phyloP scores from a whole-genome alignment of 2,888 invertebrate genomes.

The Drosophila nr. fundita region DNA sequence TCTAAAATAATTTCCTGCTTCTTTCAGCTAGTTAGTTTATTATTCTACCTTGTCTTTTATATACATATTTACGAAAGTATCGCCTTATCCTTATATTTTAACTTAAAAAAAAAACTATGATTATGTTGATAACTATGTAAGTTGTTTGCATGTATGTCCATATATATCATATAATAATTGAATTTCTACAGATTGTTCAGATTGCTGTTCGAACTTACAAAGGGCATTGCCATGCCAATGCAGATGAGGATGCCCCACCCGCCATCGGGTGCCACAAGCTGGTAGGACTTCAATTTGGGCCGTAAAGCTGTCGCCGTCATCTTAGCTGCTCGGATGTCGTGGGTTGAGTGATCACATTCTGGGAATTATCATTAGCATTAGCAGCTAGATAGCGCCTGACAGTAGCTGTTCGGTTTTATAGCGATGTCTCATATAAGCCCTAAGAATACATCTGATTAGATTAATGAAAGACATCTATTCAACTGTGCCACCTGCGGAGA shows the following conservation, averaged over 20 bases:
- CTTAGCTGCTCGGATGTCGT: slow-evolving; percentile 42
- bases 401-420: slow-evolving; percentile 28
- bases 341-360: slow-evolving; percentile 35
- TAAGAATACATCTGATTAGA: slow-evolving; percentile 11
- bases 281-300: slow-evolving; percentile 41
- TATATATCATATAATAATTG: neutral
- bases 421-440: slow-evolving; percentile 5
- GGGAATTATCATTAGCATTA: slow-evolving; percentile 3
- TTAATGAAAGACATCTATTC: slow-evolving; percentile 4
- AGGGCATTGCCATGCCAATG: slow-evolving; percentile 90
- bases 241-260: slow-evolving; percentile 93
- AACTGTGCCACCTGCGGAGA: neutral
- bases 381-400: slow-evolving; percentile 13
- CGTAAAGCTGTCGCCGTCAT: slow-evolving; percentile 37
- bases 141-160: neutral
- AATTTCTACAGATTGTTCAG: neutral
- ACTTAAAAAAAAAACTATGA: neutral
- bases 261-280: slow-evolving; percentile 88
- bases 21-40: neutral
- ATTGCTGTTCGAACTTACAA: slow-evolving; percentile 86
- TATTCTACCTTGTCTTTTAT: neutral
- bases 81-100: neutral
- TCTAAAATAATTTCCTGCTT: neutral
- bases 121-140: neutral
- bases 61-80: neutral